Conservation (phyloP, 2,888 invertebrate genomes). For the Willowsia nigromaculata region DNA sequence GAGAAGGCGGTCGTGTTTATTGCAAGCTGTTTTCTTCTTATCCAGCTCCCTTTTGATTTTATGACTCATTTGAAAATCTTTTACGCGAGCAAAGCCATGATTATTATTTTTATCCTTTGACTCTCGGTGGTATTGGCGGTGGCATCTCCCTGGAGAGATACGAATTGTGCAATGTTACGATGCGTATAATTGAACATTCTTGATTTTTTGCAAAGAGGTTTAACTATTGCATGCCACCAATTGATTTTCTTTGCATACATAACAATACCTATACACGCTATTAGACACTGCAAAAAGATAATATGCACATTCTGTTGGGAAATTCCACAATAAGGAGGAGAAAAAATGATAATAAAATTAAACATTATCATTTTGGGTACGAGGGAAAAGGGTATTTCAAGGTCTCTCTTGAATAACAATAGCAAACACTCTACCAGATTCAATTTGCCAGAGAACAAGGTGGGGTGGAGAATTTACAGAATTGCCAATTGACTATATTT, state of each 20-base stretch:
- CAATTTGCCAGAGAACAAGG: neutral
- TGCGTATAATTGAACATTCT: too few species aligned
- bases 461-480: neutral
- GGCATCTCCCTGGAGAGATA: too few species aligned
- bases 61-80: constrained; percentile 1
- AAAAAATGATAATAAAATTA: constrained; percentile 31
- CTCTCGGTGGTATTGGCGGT: too few species aligned
- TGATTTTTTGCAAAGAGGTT: too few species aligned
- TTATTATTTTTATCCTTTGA: too few species aligned
- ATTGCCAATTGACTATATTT: constrained; percentile 2
- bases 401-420: constrained; percentile 6
- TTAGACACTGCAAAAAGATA: neutral
- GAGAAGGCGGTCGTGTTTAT: neutral
- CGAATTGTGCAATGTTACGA: too few species aligned
- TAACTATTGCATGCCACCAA: neutral
- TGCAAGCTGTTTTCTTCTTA: neutral
- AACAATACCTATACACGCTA: neutral
- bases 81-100: neutral
- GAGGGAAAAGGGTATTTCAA: constrained; percentile 12
- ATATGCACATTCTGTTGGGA: constrained; percentile 29
- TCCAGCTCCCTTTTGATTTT: constrained; percentile 21
- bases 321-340: constrained; percentile 15
- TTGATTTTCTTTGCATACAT: neutral
- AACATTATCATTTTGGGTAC: constrained; percentile 9
- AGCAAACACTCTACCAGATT: neutral